phyloP scores from a whole-genome alignment of 2,797 vertebrate genomes.

The Apogon talboti region DNA sequence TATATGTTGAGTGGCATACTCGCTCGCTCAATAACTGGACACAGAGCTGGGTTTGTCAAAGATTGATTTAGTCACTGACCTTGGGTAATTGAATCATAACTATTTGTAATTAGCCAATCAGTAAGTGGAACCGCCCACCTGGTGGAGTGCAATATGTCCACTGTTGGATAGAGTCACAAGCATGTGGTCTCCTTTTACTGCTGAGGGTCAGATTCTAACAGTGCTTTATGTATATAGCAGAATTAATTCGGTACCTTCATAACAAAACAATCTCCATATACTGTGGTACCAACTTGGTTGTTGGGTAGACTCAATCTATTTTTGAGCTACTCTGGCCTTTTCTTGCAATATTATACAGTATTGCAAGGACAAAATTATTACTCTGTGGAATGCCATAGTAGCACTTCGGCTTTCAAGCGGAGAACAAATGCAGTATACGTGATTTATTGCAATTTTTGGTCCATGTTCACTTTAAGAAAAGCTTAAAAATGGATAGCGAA shows the following conservation, averaged over 20 bases:
- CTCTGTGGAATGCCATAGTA: constrained; percentile 13
- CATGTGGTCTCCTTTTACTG: constrained; percentile 48
- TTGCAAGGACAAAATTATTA: constrained; percentile 25
- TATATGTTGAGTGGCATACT: constrained; percentile 14
- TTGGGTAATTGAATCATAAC: constrained; percentile 79
- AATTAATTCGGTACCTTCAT: not conserved
- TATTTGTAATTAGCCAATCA: constrained; percentile 81
- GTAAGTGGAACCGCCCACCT: constrained; percentile 68
- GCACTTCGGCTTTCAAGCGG: constrained; percentile 46
- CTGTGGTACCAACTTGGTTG: too few relatives aligned
- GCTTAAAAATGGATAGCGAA: constrained; percentile 19
- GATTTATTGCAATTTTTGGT: constrained; percentile 27
- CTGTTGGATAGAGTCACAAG: constrained; percentile 41
- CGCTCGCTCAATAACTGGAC: constrained; percentile 49
- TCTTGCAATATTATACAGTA: constrained; percentile 2
- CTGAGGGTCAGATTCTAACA: constrained; percentile 21
- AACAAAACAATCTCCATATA: too few relatives aligned
- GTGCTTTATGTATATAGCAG: constrained; percentile 43
- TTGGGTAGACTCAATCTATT: not conserved
- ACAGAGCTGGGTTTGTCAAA: constrained; percentile 42
- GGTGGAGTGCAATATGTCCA: constrained; percentile 60
- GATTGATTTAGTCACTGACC: constrained; percentile 79
- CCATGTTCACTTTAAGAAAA: constrained; percentile 13
- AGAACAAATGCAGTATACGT: constrained; percentile 16
- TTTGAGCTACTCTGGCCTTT: constrained; percentile 7